These are phyloP conservation scores for Macrochelys suwanniensis DNA, from an alignment of 2,797 vertebrate genomes.

Conservation along the genomic window DNA sequence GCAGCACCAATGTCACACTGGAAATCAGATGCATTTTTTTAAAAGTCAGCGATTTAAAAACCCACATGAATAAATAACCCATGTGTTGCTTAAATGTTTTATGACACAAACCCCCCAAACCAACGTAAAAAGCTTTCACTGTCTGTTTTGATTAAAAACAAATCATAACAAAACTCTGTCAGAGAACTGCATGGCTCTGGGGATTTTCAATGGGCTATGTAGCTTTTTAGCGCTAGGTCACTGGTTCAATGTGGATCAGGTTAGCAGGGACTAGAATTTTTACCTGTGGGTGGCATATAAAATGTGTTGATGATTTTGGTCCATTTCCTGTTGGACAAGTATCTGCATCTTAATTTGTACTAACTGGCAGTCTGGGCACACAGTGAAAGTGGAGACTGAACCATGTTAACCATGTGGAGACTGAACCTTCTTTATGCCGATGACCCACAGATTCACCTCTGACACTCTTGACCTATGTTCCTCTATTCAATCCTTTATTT, in stretches of 20 bases:
- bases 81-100: slow-evolving; percentile 70
- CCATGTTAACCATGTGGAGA: background rate
- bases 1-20: slow-evolving; percentile 10
- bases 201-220: slow-evolving; percentile 59
- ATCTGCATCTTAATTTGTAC: background rate
- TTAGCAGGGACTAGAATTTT: slow-evolving; percentile 43
- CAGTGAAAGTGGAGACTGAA: background rate
- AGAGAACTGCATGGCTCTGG: slow-evolving; percentile 39
- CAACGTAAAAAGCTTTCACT: slow-evolving; percentile 64
- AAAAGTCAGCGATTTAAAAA: slow-evolving; percentile 48
- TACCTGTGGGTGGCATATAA: background rate
- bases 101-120: slow-evolving; percentile 55
- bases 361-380: background rate
- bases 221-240: slow-evolving; percentile 66
- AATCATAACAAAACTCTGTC: slow-evolving; percentile 49
- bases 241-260: slow-evolving; percentile 53
- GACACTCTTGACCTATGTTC: background rate
- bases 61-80: slow-evolving; percentile 58
- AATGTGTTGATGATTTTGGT: background rate
- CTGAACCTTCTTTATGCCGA: background rate
- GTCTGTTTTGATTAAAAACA: slow-evolving; percentile 37
- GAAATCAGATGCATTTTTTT: slow-evolving; percentile 16
- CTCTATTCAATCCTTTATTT: background rate
- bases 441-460: background rate
- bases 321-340: background rate